Conservation (phyloP, 1,140 invertebrate genomes). For the Scaptomyza hsui region DNA sequence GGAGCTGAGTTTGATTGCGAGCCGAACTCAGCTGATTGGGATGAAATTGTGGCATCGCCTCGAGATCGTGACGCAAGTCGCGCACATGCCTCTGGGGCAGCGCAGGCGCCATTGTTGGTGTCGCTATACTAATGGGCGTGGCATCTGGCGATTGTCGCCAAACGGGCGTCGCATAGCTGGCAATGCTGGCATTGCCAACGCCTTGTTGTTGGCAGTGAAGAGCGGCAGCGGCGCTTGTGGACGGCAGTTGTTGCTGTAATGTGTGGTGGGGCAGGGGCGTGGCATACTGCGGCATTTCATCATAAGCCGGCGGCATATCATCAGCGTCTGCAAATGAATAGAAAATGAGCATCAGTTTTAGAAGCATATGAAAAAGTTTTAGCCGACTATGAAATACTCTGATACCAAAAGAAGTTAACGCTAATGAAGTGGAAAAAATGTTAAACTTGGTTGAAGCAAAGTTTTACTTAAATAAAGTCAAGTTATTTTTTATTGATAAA, state of each 20-base stretch:
- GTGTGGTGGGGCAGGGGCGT: constrained; percentile 43
- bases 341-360: neutral
- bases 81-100: constrained; percentile 61
- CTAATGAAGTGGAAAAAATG: too few species aligned
- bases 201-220: neutral
- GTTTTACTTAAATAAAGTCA: neutral
- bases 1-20: constrained; percentile 56
- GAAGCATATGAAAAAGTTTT: too few species aligned
- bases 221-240: constrained; percentile 28
- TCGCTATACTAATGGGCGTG: constrained; percentile 39
- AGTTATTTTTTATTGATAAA: too few species aligned
- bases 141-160: constrained; percentile 50
- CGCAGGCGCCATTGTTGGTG: constrained; percentile 2
- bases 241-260: constrained; percentile 34
- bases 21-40: constrained; percentile 60
- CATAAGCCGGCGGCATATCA: constrained; percentile 67
- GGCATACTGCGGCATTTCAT: constrained; percentile 56
- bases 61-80: constrained; percentile 65
- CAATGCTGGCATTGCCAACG: constrained; percentile 7
- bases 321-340: constrained; percentile 31
- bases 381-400: too few species aligned
- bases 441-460: neutral
- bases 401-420: too few species aligned
- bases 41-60: constrained; percentile 63
- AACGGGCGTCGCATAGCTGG: constrained; percentile 59